Evolutionary conservation across 1,140 invertebrate species (phyloP).

Genomic region (Anastrepha obliqua): DNA sequence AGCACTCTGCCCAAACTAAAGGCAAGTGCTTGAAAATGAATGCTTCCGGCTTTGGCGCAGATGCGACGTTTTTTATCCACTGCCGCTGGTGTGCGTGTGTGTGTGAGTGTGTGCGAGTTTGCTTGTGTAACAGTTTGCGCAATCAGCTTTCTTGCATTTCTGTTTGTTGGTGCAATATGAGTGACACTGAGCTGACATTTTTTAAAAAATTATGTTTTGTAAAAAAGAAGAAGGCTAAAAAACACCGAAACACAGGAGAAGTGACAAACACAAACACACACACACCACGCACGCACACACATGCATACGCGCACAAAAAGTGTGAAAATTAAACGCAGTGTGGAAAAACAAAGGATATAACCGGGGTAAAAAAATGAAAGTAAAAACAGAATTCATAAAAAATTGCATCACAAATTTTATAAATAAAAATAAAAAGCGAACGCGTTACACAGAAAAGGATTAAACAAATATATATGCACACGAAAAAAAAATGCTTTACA

Average conservation of each 20-base stretch:
- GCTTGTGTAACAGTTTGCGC: conserved; percentile 15
- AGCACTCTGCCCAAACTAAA: neutral
- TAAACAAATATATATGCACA: neutral
- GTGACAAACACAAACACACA: neutral
- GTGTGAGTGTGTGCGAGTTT: neutral
- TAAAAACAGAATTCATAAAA: neutral
- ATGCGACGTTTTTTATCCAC: neutral
- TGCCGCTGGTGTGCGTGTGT: neutral
- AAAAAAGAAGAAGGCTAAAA: neutral
- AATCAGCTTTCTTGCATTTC: conserved; percentile 9
- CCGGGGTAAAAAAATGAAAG: conserved; percentile 28
- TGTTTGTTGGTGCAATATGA: conserved; percentile 39
- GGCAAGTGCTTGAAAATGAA: neutral
- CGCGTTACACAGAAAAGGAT: conserved; percentile 26
- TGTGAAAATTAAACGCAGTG: conserved; percentile 40
- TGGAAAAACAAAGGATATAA: conserved; percentile 12
- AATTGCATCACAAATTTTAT: conserved; percentile 30
- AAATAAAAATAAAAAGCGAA: conserved; percentile 10
- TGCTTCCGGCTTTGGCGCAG: neutral
- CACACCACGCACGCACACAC: neutral
- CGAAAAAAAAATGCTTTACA: conserved; percentile 1
- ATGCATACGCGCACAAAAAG: neutral
- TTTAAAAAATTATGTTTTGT: conserved; percentile 42
- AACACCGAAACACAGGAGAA: neutral
- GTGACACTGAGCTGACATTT: conserved; percentile 50